Evolutionary conservation across 2,113 vertebrate genomes (phyloP).

Genomic region (Pteronura brasiliensis): DNA sequence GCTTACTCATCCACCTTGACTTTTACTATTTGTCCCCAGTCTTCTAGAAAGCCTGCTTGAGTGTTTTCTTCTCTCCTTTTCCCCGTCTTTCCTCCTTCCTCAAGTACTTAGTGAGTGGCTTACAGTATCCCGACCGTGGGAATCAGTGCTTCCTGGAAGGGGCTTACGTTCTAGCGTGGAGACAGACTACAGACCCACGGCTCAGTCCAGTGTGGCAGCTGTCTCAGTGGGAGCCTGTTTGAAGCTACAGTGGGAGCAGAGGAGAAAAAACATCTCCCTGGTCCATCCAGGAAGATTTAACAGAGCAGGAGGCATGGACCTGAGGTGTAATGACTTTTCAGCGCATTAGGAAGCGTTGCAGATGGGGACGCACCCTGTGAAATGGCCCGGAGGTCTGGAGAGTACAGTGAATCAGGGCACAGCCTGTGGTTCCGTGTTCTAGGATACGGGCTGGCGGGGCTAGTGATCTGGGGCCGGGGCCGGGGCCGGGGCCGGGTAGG

Average conservation of each 20-base stretch:
- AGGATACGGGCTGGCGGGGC: neutral
- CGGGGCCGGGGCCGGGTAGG: rapidly evolving
- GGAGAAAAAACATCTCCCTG: neutral
- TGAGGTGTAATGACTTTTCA: neutral
- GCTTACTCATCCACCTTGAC: neutral
- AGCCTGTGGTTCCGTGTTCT: rapidly evolving
- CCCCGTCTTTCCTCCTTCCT: neutral
- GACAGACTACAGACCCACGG: neutral
- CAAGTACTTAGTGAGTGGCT: neutral
- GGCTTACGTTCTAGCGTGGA: neutral
- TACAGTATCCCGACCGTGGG: neutral
- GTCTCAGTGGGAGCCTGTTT: neutral
- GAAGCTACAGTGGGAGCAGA: neutral
- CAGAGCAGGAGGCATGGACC: neutral
- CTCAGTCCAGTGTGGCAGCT: neutral
- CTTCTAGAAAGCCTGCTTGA: neutral
- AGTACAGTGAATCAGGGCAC: rapidly evolving
- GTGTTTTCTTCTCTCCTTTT: neutral
- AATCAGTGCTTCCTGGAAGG: neutral
- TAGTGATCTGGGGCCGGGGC: rapidly evolving
- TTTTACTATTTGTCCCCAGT: neutral
- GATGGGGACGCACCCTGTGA: neutral
- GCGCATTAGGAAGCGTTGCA: neutral
- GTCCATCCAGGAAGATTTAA: neutral
- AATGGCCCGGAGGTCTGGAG: neutral